Evolutionary conservation across 2,888 invertebrate genomes (phyloP).

Genomic region (Chorisops tibialis): DNA sequence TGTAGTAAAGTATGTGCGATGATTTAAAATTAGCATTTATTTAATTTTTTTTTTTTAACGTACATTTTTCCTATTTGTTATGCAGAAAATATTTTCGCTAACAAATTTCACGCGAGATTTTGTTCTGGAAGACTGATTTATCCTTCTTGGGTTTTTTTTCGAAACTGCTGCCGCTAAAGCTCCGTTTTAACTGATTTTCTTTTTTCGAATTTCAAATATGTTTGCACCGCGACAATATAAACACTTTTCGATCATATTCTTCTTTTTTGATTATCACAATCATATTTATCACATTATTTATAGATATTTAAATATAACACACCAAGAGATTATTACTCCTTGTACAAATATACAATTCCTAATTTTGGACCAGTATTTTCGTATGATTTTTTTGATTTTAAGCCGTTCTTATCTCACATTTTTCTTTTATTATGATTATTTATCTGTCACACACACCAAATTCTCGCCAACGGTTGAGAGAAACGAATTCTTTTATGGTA

Average conservation of each 20-base stretch:
- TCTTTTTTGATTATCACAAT: not conserved
- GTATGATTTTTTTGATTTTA: no score
- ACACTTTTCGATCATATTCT: not conserved
- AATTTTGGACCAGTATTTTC: no score
- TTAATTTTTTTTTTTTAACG: no score
- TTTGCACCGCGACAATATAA: not conserved
- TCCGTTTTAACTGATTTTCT: not conserved
- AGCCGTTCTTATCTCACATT: no score
- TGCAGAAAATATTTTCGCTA: no score
- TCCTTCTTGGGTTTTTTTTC: not conserved
- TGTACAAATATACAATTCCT: no score
- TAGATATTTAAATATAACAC: not conserved
- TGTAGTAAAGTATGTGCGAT: not conserved
- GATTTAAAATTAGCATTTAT: no score
- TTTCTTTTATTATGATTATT: no score
- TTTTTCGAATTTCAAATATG: not conserved
- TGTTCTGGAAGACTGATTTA: not conserved
- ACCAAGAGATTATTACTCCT: not conserved
- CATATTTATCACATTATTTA: conserved; percentile 2
- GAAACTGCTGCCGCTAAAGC: not conserved
- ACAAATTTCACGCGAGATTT: not conserved
- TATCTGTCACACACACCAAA: no score
- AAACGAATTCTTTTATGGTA: no score
- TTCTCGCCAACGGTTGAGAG: no score
- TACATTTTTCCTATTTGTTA: no score